Conservation (phyloP, 2,888 invertebrate genomes). For the Ochropleura plecta region DNA sequence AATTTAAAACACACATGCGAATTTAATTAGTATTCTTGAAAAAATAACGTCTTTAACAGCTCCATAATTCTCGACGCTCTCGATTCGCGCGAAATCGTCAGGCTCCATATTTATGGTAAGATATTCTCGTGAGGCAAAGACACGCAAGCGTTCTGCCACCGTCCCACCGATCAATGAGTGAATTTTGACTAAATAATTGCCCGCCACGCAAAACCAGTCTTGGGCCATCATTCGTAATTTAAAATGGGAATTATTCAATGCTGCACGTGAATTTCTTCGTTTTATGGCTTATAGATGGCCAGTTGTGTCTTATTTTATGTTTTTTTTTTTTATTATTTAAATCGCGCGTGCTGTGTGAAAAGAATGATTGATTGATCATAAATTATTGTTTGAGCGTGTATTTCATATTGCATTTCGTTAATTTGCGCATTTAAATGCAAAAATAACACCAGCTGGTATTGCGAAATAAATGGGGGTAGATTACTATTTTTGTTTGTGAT, state of each 20-base stretch:
- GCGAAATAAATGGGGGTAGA: neutral
- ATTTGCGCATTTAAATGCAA: neutral
- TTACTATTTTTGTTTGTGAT: neutral
- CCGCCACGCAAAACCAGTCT: slow-evolving; percentile 59
- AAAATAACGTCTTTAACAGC: slow-evolving; percentile 47
- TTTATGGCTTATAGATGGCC: slow-evolving; percentile 51
- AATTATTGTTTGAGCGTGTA: slow-evolving; percentile 14
- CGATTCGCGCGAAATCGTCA: slow-evolving; percentile 64
- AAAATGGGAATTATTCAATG: slow-evolving; percentile 59
- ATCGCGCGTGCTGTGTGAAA: slow-evolving; percentile 49
- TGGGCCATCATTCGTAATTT: slow-evolving; percentile 51
- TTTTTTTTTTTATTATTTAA: slow-evolving; percentile 43
- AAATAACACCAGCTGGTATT: neutral
- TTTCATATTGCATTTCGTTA: slow-evolving; percentile 5
- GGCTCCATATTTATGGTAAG: slow-evolving; percentile 64
- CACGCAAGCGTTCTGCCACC: slow-evolving; percentile 66
- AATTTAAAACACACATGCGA: slow-evolving; percentile 49
- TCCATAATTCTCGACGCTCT: slow-evolving; percentile 49
- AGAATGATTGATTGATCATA: slow-evolving; percentile 45
- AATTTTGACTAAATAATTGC: slow-evolving; percentile 67
- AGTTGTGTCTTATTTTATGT: slow-evolving; percentile 52
- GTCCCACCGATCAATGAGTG: slow-evolving; percentile 61
- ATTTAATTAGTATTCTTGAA: slow-evolving; percentile 47
- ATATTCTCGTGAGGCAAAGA: slow-evolving; percentile 59
- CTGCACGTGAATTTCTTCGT: slow-evolving; percentile 58